A percentile compares a stretch with the other conserved stretches of the same genome.
These are phyloP conservation scores for Pteronotus mesoamericanus DNA, from an alignment of 2,797 vertebrate genomes.

Conservation along the genomic window DNA sequence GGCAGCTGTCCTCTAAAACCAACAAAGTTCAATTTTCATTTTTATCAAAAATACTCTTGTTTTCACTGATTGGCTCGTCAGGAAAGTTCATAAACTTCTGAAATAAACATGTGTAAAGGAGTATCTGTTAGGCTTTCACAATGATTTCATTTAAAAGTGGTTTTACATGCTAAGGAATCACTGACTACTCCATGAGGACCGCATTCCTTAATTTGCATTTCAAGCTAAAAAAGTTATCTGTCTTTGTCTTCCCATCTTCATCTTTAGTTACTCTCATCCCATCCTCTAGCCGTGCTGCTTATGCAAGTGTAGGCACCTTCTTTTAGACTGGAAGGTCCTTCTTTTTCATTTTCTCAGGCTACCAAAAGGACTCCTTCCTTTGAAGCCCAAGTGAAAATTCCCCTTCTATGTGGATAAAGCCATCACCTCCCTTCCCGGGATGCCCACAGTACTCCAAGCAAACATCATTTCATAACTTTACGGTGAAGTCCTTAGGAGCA, in stretches of 20 bases:
- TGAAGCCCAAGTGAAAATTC: background rate
- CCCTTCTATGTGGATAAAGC: background rate
- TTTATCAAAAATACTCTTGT: background rate
- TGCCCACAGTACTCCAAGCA: background rate
- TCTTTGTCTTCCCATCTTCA: background rate
- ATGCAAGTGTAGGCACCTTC: rapidly evolving
- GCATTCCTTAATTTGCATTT: background rate
- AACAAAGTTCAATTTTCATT: background rate
- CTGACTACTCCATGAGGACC: background rate
- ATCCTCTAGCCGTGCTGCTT: background rate
- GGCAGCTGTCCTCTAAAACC: background rate
- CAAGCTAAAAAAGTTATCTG: background rate
- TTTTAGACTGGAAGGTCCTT: background rate
- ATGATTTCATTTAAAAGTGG: background rate
- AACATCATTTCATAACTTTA: background rate
- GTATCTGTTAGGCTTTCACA: background rate
- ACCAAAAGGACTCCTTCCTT: background rate
- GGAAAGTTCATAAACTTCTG: background rate
- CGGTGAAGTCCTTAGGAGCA: background rate
- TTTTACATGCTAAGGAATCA: background rate
- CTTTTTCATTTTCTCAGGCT: background rate
- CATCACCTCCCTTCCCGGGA: background rate
- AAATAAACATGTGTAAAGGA: background rate
- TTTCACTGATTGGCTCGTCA: background rate
- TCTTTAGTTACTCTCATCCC: background rate